A percentile compares a stretch with the other conserved stretches of the same genome.
These are phyloP conservation scores for Syrphus vitripennis DNA, from an alignment of 2,888 invertebrate species.

Conservation along the genomic window DNA sequence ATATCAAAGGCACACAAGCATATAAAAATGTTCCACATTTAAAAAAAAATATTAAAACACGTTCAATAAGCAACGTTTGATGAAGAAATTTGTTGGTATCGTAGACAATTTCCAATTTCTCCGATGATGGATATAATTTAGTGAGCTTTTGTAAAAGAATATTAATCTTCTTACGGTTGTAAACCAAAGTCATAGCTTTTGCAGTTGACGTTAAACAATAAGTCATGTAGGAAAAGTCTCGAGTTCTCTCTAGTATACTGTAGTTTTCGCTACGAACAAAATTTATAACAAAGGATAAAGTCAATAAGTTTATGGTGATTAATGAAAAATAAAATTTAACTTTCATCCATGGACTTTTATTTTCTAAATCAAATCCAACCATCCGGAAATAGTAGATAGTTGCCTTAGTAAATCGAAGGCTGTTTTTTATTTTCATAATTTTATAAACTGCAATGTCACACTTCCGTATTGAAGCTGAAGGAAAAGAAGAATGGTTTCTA, in stretches of 20 bases:
- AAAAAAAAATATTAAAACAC: not conserved
- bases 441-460: too few relatives aligned
- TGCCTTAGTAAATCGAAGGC: not conserved
- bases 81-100: not conserved
- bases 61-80: not conserved
- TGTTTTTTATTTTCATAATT: not conserved
- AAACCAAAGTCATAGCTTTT: not conserved
- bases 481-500: not conserved
- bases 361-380: slow-evolving; percentile 3
- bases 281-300: not conserved
- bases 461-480: not conserved
- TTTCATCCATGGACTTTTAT: not conserved
- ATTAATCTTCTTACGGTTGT: not conserved
- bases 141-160: not conserved
- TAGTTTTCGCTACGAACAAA: not conserved
- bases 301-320: not conserved
- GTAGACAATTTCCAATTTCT: not conserved
- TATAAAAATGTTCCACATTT: not conserved
- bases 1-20: not conserved
- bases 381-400: not conserved
- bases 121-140: not conserved
- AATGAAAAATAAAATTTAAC: not conserved
- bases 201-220: not conserved
- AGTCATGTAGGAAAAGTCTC: not conserved
- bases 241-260: not conserved